These are phyloP conservation scores for Sinhomidia bicolor DNA, from an alignment of 2,888 invertebrate species.

Conservation along the genomic window DNA sequence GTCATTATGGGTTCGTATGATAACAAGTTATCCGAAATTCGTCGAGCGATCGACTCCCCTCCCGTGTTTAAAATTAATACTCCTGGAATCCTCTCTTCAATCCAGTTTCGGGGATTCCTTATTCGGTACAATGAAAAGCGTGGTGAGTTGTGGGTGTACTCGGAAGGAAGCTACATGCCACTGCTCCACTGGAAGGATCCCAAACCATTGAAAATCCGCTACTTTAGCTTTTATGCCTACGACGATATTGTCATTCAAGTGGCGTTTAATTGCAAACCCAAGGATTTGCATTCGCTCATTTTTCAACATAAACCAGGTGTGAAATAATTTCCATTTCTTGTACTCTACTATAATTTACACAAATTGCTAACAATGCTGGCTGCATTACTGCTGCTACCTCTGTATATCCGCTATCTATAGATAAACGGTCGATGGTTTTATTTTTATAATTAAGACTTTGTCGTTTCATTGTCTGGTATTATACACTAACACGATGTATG, in stretches of 20 bases:
- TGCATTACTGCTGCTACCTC: not conserved
- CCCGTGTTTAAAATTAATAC: slow-evolving; percentile 74
- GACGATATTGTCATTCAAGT: slow-evolving; percentile 61
- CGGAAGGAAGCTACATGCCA: slow-evolving; percentile 85
- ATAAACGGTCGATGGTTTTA: too few relatives aligned
- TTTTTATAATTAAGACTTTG: too few relatives aligned
- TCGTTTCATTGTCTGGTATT: too few relatives aligned
- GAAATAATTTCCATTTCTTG: not conserved
- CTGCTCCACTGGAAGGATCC: slow-evolving; percentile 85
- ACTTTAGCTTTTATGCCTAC: slow-evolving; percentile 73
- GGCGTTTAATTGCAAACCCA: slow-evolving; percentile 76
- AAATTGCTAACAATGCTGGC: not conserved
- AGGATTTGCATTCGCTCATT: slow-evolving; percentile 68
- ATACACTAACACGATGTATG: too few relatives aligned
- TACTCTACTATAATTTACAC: not conserved
- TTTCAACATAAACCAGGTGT: slow-evolving; percentile 70
- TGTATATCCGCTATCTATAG: not conserved
- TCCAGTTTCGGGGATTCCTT: slow-evolving; percentile 72
- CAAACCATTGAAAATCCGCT: slow-evolving; percentile 84
- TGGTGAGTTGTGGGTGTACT: slow-evolving; percentile 69
- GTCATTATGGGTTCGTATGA: slow-evolving; percentile 75
- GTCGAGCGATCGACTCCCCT: slow-evolving; percentile 27
- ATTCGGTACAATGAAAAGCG: slow-evolving; percentile 68
- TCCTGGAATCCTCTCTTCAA: slow-evolving; percentile 70
- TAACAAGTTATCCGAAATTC: slow-evolving; percentile 74